Evolutionary conservation across 2,888 invertebrate species (phyloP), one percentile per base, ranked within the genome.

Genomic region (Sesamia inferens): DNA sequence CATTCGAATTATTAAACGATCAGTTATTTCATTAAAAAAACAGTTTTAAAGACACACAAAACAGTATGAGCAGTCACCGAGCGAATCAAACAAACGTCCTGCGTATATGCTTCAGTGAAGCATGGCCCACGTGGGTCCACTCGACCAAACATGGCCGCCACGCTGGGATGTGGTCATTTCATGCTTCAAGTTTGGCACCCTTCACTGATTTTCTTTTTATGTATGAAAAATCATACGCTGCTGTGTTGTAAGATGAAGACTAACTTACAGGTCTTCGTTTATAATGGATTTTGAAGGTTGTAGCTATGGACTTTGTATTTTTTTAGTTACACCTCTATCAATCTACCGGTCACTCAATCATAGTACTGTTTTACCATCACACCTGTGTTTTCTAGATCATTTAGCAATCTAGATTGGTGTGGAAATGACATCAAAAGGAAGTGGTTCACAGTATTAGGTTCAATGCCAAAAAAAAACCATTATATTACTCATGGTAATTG

Each of bases 101-200:
- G 78, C 58, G 31, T 80, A 83, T 84, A 79, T 86, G 92, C 90
- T 90, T 87, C 92, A 93, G 82, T 92, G 91, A 83, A 92, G 88
- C 92, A 89, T 90, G 87, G 61, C 68, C 90, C 92, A 91, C 90
- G 93, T 90, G 91, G 88, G 75, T 14, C 80, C 83, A 87, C 69
- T 84, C 80, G 84, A 82, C 78, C 88, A 85, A 62, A 63, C 63
- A 58, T 71, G 66, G 79, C 68, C n/a, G 63, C 64, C 42, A 47
- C 63, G 51, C 51, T 59, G 78, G 42, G 72, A 65, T 59, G 65
- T 79, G 61, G 76, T 62, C 74, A 74, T 59, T 80, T 78, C 78
- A 80, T 80, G 75, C 78, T 80, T 80, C 42, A 80, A 68, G 80
- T 78, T 78, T 44, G 78, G 80, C 67, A 78, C 58, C 78, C 80